Conservation (phyloP, 1,140 invertebrate species). For the Bombus sylvicola region DNA sequence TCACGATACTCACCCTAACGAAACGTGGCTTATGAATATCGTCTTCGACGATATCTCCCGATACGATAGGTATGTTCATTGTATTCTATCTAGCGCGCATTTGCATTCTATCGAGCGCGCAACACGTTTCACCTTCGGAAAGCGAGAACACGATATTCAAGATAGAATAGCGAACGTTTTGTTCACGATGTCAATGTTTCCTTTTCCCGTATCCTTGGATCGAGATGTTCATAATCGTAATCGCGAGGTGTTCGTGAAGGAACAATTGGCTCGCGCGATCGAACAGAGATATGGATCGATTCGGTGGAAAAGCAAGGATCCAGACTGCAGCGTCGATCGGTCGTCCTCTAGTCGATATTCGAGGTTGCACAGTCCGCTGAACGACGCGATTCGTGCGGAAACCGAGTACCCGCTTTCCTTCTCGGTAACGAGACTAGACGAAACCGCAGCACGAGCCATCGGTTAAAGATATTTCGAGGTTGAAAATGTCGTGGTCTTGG, state of each 20-base stretch:
- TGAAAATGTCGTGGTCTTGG: neutral
- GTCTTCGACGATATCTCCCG: conserved; percentile 79
- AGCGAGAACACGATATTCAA: neutral
- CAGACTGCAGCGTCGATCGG: neutral
- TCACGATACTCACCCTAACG: conserved; percentile 76
- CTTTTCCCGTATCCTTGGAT: neutral
- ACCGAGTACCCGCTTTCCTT: conserved; percentile 4
- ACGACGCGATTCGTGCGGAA: neutral
- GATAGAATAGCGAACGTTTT: neutral
- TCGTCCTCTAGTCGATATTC: neutral
- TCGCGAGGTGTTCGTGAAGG: neutral
- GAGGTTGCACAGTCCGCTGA: neutral
- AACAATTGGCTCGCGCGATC: neutral
- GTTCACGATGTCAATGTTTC: neutral
- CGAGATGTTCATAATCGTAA: neutral
- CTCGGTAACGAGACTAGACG: neutral
- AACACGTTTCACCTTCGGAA: neutral
- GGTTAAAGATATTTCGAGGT: conserved; percentile 11
- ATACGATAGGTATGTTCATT: conserved; percentile 81
- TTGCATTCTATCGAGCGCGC: neutral
- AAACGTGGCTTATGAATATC: conserved; percentile 78
- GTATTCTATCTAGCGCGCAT: conserved; percentile 50
- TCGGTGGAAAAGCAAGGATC: too few relatives aligned
- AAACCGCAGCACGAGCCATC: conserved; percentile 22
- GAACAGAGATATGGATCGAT: neutral